These are phyloP conservation scores for Bagarius yarrelli DNA, from an alignment of 2,113 vertebrate species.

Conservation along the genomic window DNA sequence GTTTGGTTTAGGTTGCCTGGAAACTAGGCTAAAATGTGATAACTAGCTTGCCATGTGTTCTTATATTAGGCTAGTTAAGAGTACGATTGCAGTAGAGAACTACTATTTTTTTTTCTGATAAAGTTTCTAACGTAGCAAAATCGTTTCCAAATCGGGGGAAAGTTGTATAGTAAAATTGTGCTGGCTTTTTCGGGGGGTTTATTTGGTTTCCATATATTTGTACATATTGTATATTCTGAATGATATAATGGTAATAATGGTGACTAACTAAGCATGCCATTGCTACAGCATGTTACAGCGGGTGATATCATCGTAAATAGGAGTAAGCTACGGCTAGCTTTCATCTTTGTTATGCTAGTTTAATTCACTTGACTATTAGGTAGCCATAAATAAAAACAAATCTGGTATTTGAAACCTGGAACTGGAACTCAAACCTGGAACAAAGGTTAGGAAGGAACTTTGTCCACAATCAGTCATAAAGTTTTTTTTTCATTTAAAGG, in stretches of 20 bases:
- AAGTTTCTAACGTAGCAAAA: neutral
- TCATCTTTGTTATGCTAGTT: neutral
- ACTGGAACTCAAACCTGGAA: too few relatives aligned
- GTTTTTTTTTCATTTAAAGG: conserved; percentile 65
- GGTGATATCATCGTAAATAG: neutral
- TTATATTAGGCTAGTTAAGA: neutral
- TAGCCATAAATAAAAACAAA: neutral
- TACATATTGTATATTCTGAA: too few relatives aligned
- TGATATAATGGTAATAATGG: too few relatives aligned
- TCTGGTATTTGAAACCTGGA: neutral
- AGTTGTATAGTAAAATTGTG: neutral
- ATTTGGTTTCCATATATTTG: neutral
- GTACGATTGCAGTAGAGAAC: neutral
- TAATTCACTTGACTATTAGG: neutral
- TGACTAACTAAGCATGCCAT: neutral
- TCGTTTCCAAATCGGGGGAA: neutral
- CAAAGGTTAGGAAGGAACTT: neutral
- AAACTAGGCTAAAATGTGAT: neutral
- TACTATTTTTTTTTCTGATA: neutral
- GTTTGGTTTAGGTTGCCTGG: neutral
- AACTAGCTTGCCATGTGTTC: neutral
- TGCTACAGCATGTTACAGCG: neutral
- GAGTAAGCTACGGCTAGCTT: too few relatives aligned
- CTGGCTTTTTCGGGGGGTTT: neutral
- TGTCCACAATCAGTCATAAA: neutral